phyloP scores from a whole-genome alignment of 1,140 invertebrate genomes.

The Littorina saxatilis region DNA sequence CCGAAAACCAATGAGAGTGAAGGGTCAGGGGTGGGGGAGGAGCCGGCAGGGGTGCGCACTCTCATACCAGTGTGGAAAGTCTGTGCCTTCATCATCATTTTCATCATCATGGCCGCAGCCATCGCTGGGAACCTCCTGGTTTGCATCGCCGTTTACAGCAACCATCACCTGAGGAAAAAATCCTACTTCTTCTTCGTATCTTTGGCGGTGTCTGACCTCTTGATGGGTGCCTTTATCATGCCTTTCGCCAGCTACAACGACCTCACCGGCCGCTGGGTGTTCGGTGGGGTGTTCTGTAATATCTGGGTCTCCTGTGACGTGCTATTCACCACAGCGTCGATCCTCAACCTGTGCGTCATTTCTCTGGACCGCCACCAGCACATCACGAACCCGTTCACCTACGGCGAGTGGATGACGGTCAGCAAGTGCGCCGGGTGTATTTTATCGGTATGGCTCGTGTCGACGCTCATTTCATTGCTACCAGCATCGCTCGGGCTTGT shows the following conservation, averaged over 20 bases:
- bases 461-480: slow-evolving; percentile 95
- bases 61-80: too few relatives aligned
- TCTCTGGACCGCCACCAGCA: slow-evolving; percentile 98
- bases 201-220: slow-evolving; percentile 94
- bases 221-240: slow-evolving; percentile 87
- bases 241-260: slow-evolving; percentile 81
- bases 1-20: too few relatives aligned
- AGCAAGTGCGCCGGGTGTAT: slow-evolving; percentile 90
- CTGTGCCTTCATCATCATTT: background rate
- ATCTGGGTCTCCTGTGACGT: slow-evolving; percentile 99
- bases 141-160: slow-evolving; percentile 96
- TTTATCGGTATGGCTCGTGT: slow-evolving; percentile 95
- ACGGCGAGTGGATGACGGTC: slow-evolving; percentile 94
- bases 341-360: slow-evolving; percentile 98
- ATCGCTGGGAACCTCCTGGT: slow-evolving; percentile 96
- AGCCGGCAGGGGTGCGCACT: too few relatives aligned
- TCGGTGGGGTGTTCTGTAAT: slow-evolving; percentile 96
- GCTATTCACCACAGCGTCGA: slow-evolving; percentile 98
- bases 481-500: slow-evolving; percentile 96
- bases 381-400: slow-evolving; percentile 98
- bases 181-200: slow-evolving; percentile 97
- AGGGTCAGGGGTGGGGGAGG: too few relatives aligned
- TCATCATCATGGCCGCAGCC: slow-evolving; percentile 83
- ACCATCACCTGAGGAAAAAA: slow-evolving; percentile 88
- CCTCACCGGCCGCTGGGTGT: slow-evolving; percentile 89